phyloP scores from a whole-genome alignment of 2,797 vertebrate genomes.

The Thaleichthys pacificus region DNA sequence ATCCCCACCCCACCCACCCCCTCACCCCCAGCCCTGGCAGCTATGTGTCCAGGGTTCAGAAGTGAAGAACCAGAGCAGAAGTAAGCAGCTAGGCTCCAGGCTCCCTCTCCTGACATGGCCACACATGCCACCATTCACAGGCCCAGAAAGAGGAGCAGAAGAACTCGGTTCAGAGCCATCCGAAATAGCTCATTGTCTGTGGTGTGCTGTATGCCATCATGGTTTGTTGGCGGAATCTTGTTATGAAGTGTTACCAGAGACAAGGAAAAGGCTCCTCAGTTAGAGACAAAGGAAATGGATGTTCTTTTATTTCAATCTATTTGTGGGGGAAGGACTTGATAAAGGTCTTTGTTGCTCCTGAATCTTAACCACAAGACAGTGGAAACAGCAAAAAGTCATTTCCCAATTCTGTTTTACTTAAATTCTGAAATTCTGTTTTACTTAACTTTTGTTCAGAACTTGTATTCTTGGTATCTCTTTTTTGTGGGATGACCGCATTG shows the following conservation, averaged over 20 bases:
- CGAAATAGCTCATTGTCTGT: slow-evolving; percentile 18
- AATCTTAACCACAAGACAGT: no score
- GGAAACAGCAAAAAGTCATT: no score
- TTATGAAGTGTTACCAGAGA: background rate
- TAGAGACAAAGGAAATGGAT: background rate
- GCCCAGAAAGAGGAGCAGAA: background rate
- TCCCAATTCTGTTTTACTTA: no score
- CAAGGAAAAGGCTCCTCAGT: background rate
- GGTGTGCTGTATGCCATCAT: background rate
- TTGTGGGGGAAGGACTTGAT: background rate
- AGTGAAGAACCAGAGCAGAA: slow-evolving; percentile 74
- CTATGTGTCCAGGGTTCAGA: slow-evolving; percentile 62
- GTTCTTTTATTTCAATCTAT: background rate
- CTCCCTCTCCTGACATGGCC: slow-evolving; percentile 40
- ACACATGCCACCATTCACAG: slow-evolving; percentile 34
- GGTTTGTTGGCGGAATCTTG: background rate
- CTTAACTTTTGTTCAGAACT: no score
- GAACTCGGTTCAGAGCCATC: slow-evolving; percentile 10
- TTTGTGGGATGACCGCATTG: background rate
- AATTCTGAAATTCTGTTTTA: no score
- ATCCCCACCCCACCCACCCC: slow-evolving; percentile 32
- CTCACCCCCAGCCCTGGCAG: slow-evolving; percentile 46
- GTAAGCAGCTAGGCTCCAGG: slow-evolving; percentile 48
- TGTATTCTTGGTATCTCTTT: no score
- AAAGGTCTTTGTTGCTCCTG: no score